These are phyloP conservation scores for Drosophila kokeensis DNA, from an alignment of 2,888 invertebrate species.

Conservation along the genomic window DNA sequence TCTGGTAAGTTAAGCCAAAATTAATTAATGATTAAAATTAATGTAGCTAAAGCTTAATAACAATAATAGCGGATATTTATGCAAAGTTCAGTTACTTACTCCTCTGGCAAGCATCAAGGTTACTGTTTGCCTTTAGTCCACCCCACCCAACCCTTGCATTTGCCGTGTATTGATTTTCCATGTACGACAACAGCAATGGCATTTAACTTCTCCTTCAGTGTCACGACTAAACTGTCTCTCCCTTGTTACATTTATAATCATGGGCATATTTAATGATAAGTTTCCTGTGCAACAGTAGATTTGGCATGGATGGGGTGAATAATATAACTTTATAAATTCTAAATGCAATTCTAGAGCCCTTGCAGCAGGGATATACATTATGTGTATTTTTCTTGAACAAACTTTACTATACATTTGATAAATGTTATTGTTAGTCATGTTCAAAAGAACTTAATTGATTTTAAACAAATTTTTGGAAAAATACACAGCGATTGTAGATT, in stretches of 20 bases:
- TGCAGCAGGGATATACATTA: neutral
- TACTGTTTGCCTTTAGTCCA: neutral
- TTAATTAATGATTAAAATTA: neutral
- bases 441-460: neutral
- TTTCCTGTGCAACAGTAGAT: neutral
- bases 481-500: neutral
- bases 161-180: slow-evolving; percentile 49
- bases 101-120: slow-evolving; percentile 15
- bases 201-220: slow-evolving; percentile 23
- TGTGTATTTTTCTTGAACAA: neutral
- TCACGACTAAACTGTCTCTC: slow-evolving; percentile 17
- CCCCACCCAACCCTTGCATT: slow-evolving; percentile 1
- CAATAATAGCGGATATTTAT: neutral
- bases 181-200: slow-evolving; percentile 10
- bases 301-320: neutral
- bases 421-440: neutral
- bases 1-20: slow-evolving; percentile 63
- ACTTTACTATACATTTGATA: neutral
- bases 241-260: neutral
- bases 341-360: neutral
- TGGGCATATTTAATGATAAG: neutral
- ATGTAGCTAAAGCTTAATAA: neutral
- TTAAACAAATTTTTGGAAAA: neutral
- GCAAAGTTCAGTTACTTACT: neutral
- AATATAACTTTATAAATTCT: neutral